Conservation (phyloP, 2,888 invertebrate species). For the Sarcophaga subvicina region DNA sequence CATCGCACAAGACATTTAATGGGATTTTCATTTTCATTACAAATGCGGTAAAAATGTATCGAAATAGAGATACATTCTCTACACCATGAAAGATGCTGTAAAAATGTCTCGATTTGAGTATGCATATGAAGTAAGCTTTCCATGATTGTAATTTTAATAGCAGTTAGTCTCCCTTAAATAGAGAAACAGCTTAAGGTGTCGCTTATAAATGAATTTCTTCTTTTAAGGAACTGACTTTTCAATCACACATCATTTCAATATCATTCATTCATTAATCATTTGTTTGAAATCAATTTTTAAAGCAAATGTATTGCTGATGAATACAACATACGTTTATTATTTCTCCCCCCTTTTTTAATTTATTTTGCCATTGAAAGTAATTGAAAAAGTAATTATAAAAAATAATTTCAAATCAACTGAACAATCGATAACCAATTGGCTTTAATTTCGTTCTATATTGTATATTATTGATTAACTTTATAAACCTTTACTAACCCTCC, state of each 20-base stretch:
- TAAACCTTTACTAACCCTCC: not conserved
- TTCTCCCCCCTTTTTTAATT: not conserved
- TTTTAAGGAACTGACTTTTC: not conserved
- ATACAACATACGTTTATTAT: too few relatives aligned
- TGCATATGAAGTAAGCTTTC: too few relatives aligned
- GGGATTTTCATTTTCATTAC: too few relatives aligned
- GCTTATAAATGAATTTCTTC: not conserved
- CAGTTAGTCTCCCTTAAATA: too few relatives aligned
- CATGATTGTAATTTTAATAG: too few relatives aligned
- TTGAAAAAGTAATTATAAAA: not conserved
- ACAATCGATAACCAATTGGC: slow-evolving; percentile 71
- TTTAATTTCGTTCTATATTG: slow-evolving; percentile 79
- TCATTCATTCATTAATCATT: slow-evolving; percentile 14
- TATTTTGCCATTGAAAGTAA: not conserved
- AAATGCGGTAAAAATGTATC: too few relatives aligned
- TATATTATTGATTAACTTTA: slow-evolving; percentile 3
- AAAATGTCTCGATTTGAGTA: too few relatives aligned
- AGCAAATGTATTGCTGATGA: not conserved
- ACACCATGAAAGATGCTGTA: too few relatives aligned
- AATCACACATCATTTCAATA: not conserved
- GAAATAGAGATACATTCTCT: too few relatives aligned
- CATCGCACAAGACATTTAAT: too few relatives aligned
- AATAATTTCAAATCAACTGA: not conserved
- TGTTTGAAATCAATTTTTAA: slow-evolving; percentile 19
- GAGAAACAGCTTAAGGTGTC: too few relatives aligned